A percentile compares a stretch with the other conserved stretches of the same genome.
These are phyloP conservation scores for Spheniscus humboldti DNA, from an alignment of 2,797 vertebrate genomes.

Conservation along the genomic window DNA sequence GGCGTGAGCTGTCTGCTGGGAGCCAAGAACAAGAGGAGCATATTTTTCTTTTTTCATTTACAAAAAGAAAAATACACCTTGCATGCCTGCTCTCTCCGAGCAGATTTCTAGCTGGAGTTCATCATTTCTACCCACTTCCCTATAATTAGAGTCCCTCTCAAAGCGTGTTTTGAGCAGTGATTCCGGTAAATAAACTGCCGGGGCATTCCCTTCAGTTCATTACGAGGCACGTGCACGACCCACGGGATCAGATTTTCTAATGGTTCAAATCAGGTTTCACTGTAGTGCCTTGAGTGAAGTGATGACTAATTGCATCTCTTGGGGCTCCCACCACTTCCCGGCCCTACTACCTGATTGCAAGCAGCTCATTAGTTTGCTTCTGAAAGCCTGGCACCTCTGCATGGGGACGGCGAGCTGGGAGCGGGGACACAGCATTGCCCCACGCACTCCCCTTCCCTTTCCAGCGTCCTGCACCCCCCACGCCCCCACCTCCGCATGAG, in stretches of 20 bases:
- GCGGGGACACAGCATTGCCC: accelerated
- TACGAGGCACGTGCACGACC: accelerated
- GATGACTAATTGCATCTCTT: neutral
- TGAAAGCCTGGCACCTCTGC: accelerated
- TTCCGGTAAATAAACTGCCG: neutral
- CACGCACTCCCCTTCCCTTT: accelerated
- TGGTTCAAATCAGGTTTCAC: neutral
- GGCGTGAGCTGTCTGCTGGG: neutral
- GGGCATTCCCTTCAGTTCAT: neutral
- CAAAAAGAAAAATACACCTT: conserved; percentile 8
- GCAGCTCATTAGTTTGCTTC: neutral
- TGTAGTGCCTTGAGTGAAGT: neutral
- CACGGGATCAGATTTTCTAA: neutral
- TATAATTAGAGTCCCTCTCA: neutral
- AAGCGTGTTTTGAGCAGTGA: neutral
- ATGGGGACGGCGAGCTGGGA: neutral
- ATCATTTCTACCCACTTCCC: neutral
- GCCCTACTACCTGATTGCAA: neutral
- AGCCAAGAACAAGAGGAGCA: conserved; percentile 5
- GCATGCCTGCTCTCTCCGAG: neutral
- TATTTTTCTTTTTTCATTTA: neutral
- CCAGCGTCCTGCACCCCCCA: neutral
- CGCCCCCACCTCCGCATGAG: accelerated
- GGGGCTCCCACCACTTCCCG: neutral
- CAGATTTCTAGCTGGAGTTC: neutral